Percentiles rank a stretch among this genome's conserved stretches.
phyloP scores from a whole-genome alignment of 2,888 invertebrate species.

The Ophion obscuratus region DNA sequence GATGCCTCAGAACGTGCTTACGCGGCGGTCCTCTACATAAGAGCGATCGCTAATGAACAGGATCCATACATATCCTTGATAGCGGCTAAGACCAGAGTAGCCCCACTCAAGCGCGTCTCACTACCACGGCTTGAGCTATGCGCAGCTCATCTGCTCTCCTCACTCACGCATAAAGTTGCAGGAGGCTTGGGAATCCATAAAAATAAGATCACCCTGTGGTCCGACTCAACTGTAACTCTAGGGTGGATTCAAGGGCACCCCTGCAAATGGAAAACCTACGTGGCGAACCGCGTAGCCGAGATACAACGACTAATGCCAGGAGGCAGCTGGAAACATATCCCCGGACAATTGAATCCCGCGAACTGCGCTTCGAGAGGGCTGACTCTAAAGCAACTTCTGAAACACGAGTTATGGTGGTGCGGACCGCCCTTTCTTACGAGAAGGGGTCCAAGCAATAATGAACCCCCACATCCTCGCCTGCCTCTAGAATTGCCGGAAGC shows the following conservation, averaged over 20 bases:
- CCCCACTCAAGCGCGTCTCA: constrained; percentile 29
- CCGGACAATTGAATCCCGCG: neutral
- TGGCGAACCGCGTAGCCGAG: constrained; percentile 46
- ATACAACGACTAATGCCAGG: too few species aligned
- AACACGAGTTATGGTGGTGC: constrained; percentile 2
- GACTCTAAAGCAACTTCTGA: neutral
- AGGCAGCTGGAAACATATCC: neutral
- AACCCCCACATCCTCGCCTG: too few species aligned
- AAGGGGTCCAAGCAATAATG: too few species aligned
- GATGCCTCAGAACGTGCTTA: constrained; percentile 46
- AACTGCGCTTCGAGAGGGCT: neutral
- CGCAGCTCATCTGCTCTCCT: constrained; percentile 27
- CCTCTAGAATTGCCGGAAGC: too few species aligned
- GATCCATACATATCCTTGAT: neutral
- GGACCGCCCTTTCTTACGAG: too few species aligned
- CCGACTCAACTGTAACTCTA: too few species aligned
- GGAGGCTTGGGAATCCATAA: neutral
- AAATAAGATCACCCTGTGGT: too few species aligned
- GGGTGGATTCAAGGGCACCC: too few species aligned
- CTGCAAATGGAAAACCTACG: too few species aligned
- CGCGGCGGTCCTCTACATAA: constrained; percentile 33
- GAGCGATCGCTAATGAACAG: neutral
- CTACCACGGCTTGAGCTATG: constrained; percentile 40
- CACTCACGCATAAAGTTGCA: neutral
- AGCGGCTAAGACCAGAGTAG: constrained; percentile 23